phyloP scores from a whole-genome alignment of 2,888 invertebrate species.

The Dendrolimus houi region DNA sequence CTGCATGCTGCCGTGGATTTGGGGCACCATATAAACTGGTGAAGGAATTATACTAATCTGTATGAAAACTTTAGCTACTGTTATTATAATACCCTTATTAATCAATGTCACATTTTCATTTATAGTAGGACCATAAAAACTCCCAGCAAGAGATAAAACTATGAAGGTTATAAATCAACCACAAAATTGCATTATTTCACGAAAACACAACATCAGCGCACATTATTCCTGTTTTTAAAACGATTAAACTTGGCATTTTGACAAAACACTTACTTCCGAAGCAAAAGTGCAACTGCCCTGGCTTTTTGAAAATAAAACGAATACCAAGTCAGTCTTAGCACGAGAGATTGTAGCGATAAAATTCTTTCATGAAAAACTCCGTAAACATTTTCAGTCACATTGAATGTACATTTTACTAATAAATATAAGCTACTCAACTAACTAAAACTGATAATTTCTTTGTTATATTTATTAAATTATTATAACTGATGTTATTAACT shows the following conservation, averaged over 20 bases:
- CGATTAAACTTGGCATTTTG: neutral
- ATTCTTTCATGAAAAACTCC: conserved; percentile 1
- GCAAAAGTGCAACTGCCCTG: neutral
- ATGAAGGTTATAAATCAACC: neutral
- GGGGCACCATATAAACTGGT: no score
- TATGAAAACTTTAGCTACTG: neutral
- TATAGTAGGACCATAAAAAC: neutral
- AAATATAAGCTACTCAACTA: no score
- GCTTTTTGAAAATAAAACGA: neutral
- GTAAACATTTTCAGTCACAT: neutral
- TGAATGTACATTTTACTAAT: no score
- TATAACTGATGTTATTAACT: no score
- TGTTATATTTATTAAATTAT: no score
- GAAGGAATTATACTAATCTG: no score
- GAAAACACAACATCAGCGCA: neutral
- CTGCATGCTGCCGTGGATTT: no score
- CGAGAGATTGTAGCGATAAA: neutral
- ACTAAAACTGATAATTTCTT: no score
- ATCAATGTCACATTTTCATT: neutral
- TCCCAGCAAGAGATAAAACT: neutral
- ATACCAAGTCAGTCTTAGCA: neutral
- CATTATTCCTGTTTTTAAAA: neutral
- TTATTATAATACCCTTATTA: conserved; percentile 1
- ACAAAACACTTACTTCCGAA: neutral
- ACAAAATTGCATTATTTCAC: neutral